These are phyloP conservation scores for Cydia pomonella DNA, from an alignment of 1,140 invertebrate genomes.

Conservation along the genomic window DNA sequence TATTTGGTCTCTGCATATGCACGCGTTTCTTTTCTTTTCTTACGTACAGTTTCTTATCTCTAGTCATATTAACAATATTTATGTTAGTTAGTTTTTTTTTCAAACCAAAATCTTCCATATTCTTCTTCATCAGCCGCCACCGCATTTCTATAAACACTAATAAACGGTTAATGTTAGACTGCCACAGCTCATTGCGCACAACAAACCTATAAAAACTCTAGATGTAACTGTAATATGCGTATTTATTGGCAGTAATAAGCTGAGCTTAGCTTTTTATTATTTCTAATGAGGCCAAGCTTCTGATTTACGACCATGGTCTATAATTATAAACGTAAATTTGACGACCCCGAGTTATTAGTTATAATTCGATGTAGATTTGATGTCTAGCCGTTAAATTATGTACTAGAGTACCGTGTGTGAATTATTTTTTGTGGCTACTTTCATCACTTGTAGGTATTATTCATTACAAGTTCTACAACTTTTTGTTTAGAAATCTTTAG, in stretches of 20 bases:
- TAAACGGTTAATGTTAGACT: neutral
- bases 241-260: slow-evolving; percentile 5
- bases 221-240: slow-evolving; percentile 11
- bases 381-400: neutral
- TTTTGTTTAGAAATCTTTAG: no score
- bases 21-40: no score
- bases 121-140: neutral
- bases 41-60: no score
- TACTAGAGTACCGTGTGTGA: neutral
- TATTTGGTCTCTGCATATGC: no score
- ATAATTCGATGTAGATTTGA: neutral
- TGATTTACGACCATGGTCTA: neutral
- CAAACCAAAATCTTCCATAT: no score
- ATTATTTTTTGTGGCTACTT: no score
- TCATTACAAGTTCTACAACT: no score
- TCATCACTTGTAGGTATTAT: no score
- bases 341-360: neutral
- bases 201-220: neutral
- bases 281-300: slow-evolving; percentile 1
- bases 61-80: no score
- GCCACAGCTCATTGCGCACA: neutral
- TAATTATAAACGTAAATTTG: neutral
- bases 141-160: neutral
- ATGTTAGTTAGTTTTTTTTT: no score
- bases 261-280: neutral